Conservation (phyloP, 2,797 vertebrate species). For the Enteromius thamalakanensis region DNA sequence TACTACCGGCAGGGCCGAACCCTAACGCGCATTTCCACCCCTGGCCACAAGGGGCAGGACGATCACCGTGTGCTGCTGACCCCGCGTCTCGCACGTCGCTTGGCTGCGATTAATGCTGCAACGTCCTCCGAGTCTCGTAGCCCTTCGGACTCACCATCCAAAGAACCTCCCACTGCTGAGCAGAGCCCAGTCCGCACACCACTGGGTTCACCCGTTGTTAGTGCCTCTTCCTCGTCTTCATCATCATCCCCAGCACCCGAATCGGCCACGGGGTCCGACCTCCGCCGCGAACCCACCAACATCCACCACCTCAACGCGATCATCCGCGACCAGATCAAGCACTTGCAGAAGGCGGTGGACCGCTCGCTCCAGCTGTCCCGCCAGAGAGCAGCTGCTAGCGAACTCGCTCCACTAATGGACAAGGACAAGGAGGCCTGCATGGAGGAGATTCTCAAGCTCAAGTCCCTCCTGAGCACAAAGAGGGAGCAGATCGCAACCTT, state of each 20-base stretch:
- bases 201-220: slow-evolving; percentile 72
- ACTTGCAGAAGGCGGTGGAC: slow-evolving; percentile 94
- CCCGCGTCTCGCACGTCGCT: slow-evolving; percentile 75
- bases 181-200: slow-evolving; percentile 75
- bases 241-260: slow-evolving; percentile 84
- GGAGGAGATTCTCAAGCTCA: slow-evolving; percentile 96
- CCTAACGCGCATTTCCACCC: slow-evolving; percentile 67
- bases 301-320: slow-evolving; percentile 97
- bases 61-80: slow-evolving; percentile 79
- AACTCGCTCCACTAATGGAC: slow-evolving; percentile 88
- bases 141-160: slow-evolving; percentile 81
- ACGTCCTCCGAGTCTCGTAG: slow-evolving; percentile 77
- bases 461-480: slow-evolving; percentile 94
- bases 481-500: slow-evolving; percentile 95
- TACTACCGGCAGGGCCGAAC: slow-evolving; percentile 93
- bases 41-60: slow-evolving; percentile 80
- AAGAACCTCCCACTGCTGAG: slow-evolving; percentile 77
- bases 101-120: slow-evolving; percentile 68
- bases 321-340: slow-evolving; percentile 96
- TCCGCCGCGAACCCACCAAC: slow-evolving; percentile 93
- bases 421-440: slow-evolving; percentile 94
- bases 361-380: slow-evolving; percentile 89
- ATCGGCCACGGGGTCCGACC: slow-evolving; percentile 82
- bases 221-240: slow-evolving; percentile 82
- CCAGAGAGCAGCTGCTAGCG: slow-evolving; percentile 89